phyloP scores from a whole-genome alignment of 2,797 vertebrate genomes.

The Enteromius afrohamiltoni region DNA sequence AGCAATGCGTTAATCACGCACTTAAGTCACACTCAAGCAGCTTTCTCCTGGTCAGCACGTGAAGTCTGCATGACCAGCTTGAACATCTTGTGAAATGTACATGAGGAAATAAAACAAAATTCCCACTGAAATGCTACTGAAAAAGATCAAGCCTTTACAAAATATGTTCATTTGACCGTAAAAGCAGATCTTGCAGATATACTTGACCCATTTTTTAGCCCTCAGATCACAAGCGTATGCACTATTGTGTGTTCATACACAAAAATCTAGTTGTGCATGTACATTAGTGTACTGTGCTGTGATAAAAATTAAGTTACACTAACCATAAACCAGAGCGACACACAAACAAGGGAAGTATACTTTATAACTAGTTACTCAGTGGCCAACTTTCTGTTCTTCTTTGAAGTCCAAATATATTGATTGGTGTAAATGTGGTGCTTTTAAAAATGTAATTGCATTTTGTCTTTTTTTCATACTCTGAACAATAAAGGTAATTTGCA shows the following conservation, averaged over 20 bases:
- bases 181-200: no score
- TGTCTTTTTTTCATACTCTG: not conserved
- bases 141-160: no score
- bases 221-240: no score
- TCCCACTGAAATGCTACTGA: no score
- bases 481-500: constrained; percentile 3
- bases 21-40: not conserved
- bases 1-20: no score
- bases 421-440: not conserved
- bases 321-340: not conserved
- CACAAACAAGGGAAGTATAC: not conserved
- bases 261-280: not conserved
- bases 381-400: not conserved
- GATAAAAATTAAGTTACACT: not conserved
- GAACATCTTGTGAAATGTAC: no score
- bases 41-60: no score
- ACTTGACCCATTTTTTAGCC: no score
- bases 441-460: not conserved
- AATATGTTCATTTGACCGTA: no score
- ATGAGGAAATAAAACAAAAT: no score
- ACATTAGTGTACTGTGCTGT: not conserved
- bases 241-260: not conserved
- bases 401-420: not conserved
- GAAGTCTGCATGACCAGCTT: no score
- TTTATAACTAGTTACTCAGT: not conserved